Conservation (phyloP, 2,888 invertebrate species). For the Euproctis similis region DNA sequence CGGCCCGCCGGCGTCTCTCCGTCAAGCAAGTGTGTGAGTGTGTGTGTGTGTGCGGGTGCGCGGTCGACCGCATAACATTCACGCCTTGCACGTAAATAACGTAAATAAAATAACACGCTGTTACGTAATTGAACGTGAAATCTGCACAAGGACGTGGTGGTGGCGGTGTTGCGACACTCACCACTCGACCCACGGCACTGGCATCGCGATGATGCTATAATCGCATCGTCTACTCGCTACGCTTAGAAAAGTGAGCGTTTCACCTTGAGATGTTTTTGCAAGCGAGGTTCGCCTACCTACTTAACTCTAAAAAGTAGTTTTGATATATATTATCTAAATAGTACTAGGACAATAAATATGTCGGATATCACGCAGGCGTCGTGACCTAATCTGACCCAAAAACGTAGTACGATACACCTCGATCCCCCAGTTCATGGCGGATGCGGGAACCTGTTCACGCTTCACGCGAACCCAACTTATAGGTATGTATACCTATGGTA, state of each 20-base stretch:
- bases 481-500: too few relatives aligned
- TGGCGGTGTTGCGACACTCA: constrained; percentile 54
- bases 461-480: constrained; percentile 31
- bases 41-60: constrained; percentile 17
- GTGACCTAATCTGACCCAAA: constrained; percentile 73
- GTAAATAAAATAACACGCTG: constrained; percentile 48
- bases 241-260: constrained; percentile 71
- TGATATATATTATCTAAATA: constrained; percentile 59
- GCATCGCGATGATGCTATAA: constrained; percentile 66
- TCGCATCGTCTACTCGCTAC: constrained; percentile 61
- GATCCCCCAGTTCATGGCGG: constrained; percentile 59
- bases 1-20: constrained; percentile 29
- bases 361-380: constrained; percentile 64
- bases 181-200: constrained; percentile 44
- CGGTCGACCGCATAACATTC: constrained; percentile 34
- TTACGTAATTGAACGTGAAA: constrained; percentile 69
- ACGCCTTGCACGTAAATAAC: constrained; percentile 27
- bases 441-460: constrained; percentile 62
- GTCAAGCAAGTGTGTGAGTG: constrained; percentile 26
- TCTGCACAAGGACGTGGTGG: constrained; percentile 60
- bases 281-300: constrained; percentile 59
- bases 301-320: too few relatives aligned
- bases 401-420: constrained; percentile 57
- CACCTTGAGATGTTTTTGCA: constrained; percentile 62
- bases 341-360: constrained; percentile 51